Conservation (phyloP, 1,140 invertebrate genomes). For the Drosophila bipectinata region DNA sequence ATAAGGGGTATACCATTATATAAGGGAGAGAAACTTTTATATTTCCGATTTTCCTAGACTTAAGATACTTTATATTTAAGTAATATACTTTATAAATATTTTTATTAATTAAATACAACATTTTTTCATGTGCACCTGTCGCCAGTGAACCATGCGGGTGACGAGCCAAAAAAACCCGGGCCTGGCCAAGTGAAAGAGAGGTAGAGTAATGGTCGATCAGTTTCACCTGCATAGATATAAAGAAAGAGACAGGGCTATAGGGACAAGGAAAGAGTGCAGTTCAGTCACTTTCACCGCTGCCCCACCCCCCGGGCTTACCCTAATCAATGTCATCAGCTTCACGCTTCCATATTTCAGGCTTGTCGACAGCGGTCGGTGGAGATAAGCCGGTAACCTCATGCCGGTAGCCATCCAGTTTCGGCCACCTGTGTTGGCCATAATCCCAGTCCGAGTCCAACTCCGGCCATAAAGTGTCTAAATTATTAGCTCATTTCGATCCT, state of each 20-base stretch:
- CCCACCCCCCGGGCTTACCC: slow-evolving; percentile 40
- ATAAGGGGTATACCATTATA: too few relatives aligned
- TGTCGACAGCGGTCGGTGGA: slow-evolving; percentile 10
- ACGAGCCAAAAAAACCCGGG: slow-evolving; percentile 16
- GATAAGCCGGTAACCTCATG: slow-evolving; percentile 44
- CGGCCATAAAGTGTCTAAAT: slow-evolving; percentile 55
- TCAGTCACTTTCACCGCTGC: slow-evolving; percentile 40
- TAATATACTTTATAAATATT: background rate
- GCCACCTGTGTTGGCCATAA: slow-evolving; percentile 36
- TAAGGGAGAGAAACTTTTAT: too few relatives aligned
- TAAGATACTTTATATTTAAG: too few relatives aligned
- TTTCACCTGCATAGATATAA: slow-evolving; percentile 6
- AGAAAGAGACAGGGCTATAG: background rate
- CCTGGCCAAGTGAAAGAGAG: too few relatives aligned
- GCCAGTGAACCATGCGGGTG: slow-evolving; percentile 44
- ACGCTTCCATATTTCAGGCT: slow-evolving; percentile 59
- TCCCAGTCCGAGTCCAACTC: slow-evolving; percentile 21
- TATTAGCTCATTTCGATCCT: slow-evolving; percentile 40
- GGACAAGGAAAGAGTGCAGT: slow-evolving; percentile 5
- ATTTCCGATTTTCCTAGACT: too few relatives aligned
- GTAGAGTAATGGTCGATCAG: background rate
- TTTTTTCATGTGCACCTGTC: slow-evolving; percentile 11
- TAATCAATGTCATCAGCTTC: slow-evolving; percentile 76
- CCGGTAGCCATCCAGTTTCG: slow-evolving; percentile 24
- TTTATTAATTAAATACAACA: too few relatives aligned